Evolutionary conservation across 2,888 invertebrate genomes (phyloP), one percentile per base, ranked within the genome.

Genomic region (Patella depressa): DNA sequence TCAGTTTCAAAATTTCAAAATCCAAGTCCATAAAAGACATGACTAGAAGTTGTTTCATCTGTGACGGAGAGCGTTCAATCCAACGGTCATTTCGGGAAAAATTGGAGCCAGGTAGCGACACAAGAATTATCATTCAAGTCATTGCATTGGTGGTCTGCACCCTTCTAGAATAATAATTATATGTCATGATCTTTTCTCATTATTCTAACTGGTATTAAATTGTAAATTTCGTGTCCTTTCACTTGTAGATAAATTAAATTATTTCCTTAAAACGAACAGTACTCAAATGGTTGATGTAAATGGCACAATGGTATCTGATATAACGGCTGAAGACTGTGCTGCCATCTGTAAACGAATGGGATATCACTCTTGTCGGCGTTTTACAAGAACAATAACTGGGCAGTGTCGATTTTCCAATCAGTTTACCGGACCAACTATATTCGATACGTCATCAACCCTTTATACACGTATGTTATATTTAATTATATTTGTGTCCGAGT

Each of bases 241-340:
- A 5, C 19, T 65, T 65, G 19, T 24, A 65, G 65, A 65, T 65
- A 65, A 65, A 65, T 24, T 65, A 14, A 24, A 24, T 15, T 65
- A 19, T 15, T 65, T 65, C 65, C 19, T 12, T 19, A 19, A 65
- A 24, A 65, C 65, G 19, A 19, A 19, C 5, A 14, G 65, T 11
- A 65, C 65, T 24, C 65, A 65, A 24, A 19, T 65, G 19, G 24
- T 24, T 9, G 65, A 65, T 24, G 24, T 24, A 24, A 65, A 19
- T 24, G 65, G 65, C 65, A 12, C 65, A 19, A 65, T 65, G 65
- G 12, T 65, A 9, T 65, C 65, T 65, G 65, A 65, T 24, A 24
- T 65, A 19, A 65, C 65, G 14, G 65, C 65, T 12, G 65, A 65
- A 65, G 65, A 65, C 24, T 65, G 65, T 65, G 65, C 65, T 9